A percentile compares a stretch with the other conserved stretches of the same genome.
phyloP scores from a whole-genome alignment of 2,888 invertebrate species.

The Synergus gifuensis region DNA sequence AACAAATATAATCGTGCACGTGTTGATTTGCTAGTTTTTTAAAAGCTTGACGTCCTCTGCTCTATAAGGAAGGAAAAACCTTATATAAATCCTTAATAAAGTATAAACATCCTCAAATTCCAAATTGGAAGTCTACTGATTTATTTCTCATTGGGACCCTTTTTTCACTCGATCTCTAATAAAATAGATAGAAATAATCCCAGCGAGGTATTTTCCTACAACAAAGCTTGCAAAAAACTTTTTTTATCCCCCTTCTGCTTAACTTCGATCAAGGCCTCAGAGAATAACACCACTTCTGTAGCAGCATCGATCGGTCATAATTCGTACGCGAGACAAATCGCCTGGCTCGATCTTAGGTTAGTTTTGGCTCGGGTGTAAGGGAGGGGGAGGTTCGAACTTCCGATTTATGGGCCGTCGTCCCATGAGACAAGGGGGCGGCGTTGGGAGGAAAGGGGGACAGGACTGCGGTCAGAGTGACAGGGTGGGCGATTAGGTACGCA shows the following conservation, averaged over 20 bases:
- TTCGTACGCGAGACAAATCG: constrained; percentile 68
- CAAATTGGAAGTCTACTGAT: no score
- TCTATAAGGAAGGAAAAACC: no score
- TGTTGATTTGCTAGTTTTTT: no score
- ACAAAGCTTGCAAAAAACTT: constrained; percentile 7
- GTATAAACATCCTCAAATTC: no score
- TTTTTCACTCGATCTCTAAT: no score
- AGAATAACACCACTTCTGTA: constrained; percentile 17
- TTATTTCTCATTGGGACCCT: no score
- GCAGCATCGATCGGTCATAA: constrained; percentile 60
- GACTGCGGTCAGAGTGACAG: constrained; percentile 76
- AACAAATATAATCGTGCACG: no score
- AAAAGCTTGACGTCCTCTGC: no score
- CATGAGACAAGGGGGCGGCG: constrained; percentile 60
- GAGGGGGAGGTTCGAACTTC: constrained; percentile 69
- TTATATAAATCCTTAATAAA: no score
- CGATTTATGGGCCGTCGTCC: constrained; percentile 76
- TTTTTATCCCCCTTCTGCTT: neutral
- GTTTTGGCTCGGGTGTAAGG: constrained; percentile 60
- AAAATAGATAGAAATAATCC: neutral
- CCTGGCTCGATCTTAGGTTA: constrained; percentile 67
- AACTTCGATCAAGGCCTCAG: constrained; percentile 29
- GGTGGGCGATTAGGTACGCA: constrained; percentile 77
- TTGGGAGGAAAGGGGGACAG: neutral
- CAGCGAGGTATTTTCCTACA: neutral